These are phyloP conservation scores for Saxidomus purpurata DNA, from an alignment of 1,140 invertebrate genomes.

Conservation along the genomic window DNA sequence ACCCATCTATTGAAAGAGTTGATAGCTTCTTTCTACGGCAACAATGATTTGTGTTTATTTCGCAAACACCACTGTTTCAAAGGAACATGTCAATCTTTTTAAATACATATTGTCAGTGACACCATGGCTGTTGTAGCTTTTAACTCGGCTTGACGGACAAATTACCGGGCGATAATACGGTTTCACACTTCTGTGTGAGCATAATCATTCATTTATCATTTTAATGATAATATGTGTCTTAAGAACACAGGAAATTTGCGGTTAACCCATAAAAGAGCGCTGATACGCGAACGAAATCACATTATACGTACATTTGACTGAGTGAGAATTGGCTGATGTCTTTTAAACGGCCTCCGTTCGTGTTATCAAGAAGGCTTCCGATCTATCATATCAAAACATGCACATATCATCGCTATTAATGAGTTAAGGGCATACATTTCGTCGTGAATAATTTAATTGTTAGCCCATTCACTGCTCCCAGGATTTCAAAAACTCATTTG, in stretches of 20 bases:
- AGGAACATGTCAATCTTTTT: not conserved
- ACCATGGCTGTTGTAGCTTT: not conserved
- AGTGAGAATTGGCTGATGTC: not conserved
- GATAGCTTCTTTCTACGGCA: slow-evolving; percentile 21
- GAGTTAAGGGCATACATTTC: not conserved
- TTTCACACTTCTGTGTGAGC: slow-evolving; percentile 30
- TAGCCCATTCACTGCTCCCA: not conserved
- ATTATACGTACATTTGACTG: slow-evolving; percentile 10
- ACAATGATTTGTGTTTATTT: slow-evolving; percentile 38
- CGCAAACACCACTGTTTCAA: slow-evolving; percentile 16
- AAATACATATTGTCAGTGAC: not conserved
- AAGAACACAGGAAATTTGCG: slow-evolving; percentile 15
- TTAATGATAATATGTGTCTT: slow-evolving; percentile 14
- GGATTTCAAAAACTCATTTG: not conserved
- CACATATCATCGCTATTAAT: slow-evolving; percentile 28
- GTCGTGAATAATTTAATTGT: not conserved
- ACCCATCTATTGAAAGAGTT: not conserved
- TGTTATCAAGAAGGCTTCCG: not conserved
- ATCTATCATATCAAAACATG: slow-evolving; percentile 47
- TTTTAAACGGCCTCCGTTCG: slow-evolving; percentile 21
- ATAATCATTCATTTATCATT: slow-evolving; percentile 40
- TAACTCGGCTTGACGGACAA: not conserved
- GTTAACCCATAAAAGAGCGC: slow-evolving; percentile 12
- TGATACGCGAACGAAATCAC: not conserved
- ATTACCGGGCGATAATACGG: not conserved